Percentiles rank a stretch among this genome's conserved stretches.
Conservation (phyloP, 2,113 vertebrate species). For the Ivindomyrus marchei region DNA sequence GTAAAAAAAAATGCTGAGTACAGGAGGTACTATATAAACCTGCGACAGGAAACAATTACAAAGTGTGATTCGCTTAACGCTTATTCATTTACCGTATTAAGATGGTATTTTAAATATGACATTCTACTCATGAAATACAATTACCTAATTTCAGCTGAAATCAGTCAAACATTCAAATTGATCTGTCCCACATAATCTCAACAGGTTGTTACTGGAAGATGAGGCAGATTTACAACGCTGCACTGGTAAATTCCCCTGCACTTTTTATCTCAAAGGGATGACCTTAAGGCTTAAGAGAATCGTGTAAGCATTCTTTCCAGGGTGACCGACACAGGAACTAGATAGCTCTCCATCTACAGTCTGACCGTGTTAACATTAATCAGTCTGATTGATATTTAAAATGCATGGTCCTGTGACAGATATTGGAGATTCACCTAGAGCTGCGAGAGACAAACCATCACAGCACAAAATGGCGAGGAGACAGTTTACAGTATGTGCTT, state of each 20-base stretch:
- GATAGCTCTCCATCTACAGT: background rate
- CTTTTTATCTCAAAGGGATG: background rate
- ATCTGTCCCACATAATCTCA: background rate
- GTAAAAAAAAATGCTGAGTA: slow-evolving; percentile 23
- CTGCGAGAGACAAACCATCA: background rate
- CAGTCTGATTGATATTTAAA: background rate
- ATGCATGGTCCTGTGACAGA: background rate
- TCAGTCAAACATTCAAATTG: background rate
- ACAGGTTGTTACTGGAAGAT: background rate
- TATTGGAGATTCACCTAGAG: background rate
- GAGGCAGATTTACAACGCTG: background rate
- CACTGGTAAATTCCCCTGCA: background rate
- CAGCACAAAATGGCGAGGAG: background rate
- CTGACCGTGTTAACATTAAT: background rate
- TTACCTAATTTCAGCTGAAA: background rate
- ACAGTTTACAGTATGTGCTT: background rate
- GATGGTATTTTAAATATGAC: background rate
- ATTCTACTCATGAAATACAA: background rate
- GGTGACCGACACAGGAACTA: background rate
- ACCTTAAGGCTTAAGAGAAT: background rate
- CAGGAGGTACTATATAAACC: slow-evolving; percentile 27
- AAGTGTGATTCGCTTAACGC: background rate
- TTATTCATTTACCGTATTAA: background rate
- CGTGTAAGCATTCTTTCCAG: background rate
- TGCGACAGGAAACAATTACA: background rate